phyloP scores from a whole-genome alignment of 2,113 vertebrate genomes.

The Petromus typicus region DNA sequence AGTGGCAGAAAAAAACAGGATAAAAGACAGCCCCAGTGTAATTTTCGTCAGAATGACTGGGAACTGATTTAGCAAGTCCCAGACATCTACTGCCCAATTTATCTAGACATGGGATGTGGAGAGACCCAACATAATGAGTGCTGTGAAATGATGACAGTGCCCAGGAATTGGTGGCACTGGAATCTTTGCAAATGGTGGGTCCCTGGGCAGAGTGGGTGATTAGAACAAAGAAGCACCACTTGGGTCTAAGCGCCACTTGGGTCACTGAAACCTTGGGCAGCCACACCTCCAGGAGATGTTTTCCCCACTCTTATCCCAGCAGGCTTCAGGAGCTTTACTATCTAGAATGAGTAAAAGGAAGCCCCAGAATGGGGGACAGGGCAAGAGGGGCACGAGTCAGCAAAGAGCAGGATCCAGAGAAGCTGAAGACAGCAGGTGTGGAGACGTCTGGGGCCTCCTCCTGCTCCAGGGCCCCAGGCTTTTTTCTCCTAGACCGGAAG shows the following conservation, averaged over 20 bases:
- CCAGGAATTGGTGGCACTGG: neutral
- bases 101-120: neutral
- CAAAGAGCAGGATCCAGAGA: neutral
- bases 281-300: neutral
- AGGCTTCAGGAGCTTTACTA: neutral
- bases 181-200: neutral
- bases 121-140: neutral
- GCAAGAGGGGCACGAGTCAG: too few relatives aligned
- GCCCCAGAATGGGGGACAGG: accelerated
- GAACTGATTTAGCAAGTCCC: neutral
- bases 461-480: accelerated
- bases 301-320: accelerated
- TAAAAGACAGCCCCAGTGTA: neutral
- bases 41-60: neutral
- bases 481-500: neutral
- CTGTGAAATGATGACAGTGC: neutral
- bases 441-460: too few relatives aligned
- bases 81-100: neutral
- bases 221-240: neutral
- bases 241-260: neutral
- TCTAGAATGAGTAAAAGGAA: neutral
- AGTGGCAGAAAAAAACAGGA: neutral
- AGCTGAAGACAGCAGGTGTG: neutral
- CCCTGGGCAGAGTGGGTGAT: neutral
- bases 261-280: neutral